Base-by-base conservation (phyloP, 2,888 invertebrate species). In the Acrocyrtus sp. region DNA sequence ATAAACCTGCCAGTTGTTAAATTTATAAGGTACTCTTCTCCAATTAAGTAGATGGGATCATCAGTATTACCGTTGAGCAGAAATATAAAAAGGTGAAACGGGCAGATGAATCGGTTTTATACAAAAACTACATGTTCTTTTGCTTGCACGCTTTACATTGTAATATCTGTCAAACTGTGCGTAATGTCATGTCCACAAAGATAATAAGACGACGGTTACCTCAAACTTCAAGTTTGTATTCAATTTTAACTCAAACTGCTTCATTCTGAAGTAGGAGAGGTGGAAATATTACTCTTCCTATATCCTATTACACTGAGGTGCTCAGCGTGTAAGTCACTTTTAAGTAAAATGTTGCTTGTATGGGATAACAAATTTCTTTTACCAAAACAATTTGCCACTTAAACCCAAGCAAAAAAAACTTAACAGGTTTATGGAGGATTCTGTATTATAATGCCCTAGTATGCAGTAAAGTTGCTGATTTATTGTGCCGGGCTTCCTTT, bases 401-500 rank as follows among this genome's bases (percentile, higher is more conserved):
- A n/a, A n/a, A n/a, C n/a, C n/a, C n/a, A n/a, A n/a, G n/a, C n/a
- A n/a, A n/a, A n/a, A n/a, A n/a, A n/a, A n/a, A n/a, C n/a, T n/a
- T n/a, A n/a, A n/a, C n/a, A n/a, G n/a, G n/a, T n/a, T n/a, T n/a
- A n/a, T n/a, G n/a, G n/a, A n/a, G n/a, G n/a, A n/a, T n/a, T n/a
- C n/a, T n/a, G n/a, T n/a, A n/a, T n/a, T n/a, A n/a, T n/a, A n/a
- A n/a, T n/a, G n/a, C n/a, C n/a, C n/a, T n/a, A n/a, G 50, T 51
- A 43, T 50, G 67, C 41, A 39, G 43, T 58, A 67, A 67, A 67
- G 50, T 22, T 19, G 27, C 10, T 58, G 58, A 67, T 67, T 67
- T 67, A 67, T 67, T n/a, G 43, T 10, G 50, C 19, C 58, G 67
- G 67, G 58, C 43, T n/a, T 50, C 67, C 24, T 67, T 67, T 58